A percentile compares a stretch with the other conserved stretches of the same genome.
phyloP scores from a whole-genome alignment of 2,888 invertebrate species.

The Lithophane ornitopus region DNA sequence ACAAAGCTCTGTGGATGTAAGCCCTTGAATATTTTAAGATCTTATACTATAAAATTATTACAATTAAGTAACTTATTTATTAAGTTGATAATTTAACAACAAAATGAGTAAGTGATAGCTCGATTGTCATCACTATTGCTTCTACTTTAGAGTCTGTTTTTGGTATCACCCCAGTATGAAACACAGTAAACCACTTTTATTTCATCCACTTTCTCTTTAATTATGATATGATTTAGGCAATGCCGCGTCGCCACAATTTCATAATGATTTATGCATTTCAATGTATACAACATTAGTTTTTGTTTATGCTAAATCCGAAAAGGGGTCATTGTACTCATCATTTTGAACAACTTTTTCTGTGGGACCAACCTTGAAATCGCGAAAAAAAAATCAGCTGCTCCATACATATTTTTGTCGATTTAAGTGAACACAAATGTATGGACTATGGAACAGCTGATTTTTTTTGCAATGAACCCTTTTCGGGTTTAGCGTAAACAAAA shows the following conservation, averaged over 20 bases:
- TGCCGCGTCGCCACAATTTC: background rate
- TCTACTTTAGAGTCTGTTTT: constrained; percentile 14
- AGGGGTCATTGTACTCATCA: too few species aligned
- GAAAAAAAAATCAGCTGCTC: too few species aligned
- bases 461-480: too few species aligned
- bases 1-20: constrained; percentile 21
- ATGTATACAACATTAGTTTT: too few species aligned
- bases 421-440: too few species aligned
- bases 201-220: background rate
- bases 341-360: too few species aligned
- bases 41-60: constrained; percentile 37
- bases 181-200: background rate
- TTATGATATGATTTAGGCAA: constrained; percentile 15
- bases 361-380: too few species aligned
- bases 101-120: constrained; percentile 37
- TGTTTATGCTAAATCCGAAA: too few species aligned
- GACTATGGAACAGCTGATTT: too few species aligned
- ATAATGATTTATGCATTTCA: background rate
- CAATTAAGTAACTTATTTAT: constrained; percentile 47
- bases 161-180: background rate
- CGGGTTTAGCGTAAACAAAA: too few species aligned
- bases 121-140: constrained; percentile 46
- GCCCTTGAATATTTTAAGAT: constrained; percentile 45
- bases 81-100: constrained; percentile 39
- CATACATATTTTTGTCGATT: too few species aligned